Evolutionary conservation across 2,113 vertebrate species (phyloP).

Genomic region (Bucco capensis): DNA sequence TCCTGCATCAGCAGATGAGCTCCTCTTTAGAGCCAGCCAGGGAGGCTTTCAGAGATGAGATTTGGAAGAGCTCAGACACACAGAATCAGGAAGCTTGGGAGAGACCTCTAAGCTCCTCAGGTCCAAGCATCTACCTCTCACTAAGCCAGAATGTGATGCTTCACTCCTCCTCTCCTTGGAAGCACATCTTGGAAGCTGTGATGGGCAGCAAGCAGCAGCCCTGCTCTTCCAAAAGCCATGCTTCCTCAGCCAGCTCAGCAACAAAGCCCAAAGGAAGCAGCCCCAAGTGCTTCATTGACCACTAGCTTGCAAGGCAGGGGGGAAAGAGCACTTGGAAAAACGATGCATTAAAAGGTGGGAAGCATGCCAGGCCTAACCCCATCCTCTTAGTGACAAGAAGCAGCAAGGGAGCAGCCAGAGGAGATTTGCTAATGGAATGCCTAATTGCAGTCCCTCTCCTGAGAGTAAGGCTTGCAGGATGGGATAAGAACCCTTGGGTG

Average conservation of each 20-base stretch:
- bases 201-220: too few species aligned
- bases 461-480: conserved; percentile 4
- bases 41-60: neutral
- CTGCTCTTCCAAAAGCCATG: conserved; percentile 54
- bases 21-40: neutral
- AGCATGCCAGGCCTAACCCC: conserved; percentile 55
- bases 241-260: conserved; percentile 53
- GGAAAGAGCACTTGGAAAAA: too few species aligned
- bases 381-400: conserved; percentile 65
- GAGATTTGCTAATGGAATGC: conserved; percentile 56
- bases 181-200: too few species aligned
- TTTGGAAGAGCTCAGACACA: conserved; percentile 31
- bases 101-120: too few species aligned
- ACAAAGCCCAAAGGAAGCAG: conserved; percentile 65
- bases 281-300: conserved; percentile 64
- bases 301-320: conserved; percentile 46
- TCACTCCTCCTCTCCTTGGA: conserved; percentile 26
- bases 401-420: conserved; percentile 60
- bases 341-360: conserved; percentile 76
- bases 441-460: conserved; percentile 18
- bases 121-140: too few species aligned
- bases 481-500: neutral
- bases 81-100: too few species aligned
- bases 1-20: conserved; percentile 6
- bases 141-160: neutral